phyloP scores from a whole-genome alignment of 1,140 invertebrate species.

The Diplogasteroides magnus region DNA sequence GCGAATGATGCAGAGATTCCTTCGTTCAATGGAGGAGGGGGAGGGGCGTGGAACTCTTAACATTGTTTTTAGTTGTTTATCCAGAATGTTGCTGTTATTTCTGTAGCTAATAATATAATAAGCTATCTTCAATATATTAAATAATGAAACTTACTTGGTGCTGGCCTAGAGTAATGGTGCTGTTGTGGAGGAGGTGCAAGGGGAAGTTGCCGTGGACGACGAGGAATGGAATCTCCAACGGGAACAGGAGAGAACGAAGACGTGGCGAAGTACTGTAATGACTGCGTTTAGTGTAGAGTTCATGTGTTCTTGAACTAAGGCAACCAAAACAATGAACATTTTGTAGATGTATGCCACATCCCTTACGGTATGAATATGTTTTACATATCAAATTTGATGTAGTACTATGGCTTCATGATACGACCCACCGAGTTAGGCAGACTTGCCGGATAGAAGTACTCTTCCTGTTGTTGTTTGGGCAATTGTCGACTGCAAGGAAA shows the following conservation, averaged over 20 bases:
- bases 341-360: too few relatives aligned
- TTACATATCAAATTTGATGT: neutral
- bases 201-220: neutral
- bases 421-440: neutral
- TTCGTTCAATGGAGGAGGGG: neutral
- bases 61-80: too few relatives aligned
- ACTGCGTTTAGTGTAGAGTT: neutral
- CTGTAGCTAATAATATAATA: too few relatives aligned
- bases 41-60: neutral
- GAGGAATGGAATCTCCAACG: neutral
- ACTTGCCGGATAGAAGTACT: neutral
- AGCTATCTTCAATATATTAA: too few relatives aligned
- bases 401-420: neutral
- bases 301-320: too few relatives aligned
- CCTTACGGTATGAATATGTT: too few relatives aligned
- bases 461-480: neutral
- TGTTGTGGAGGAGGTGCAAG: neutral
- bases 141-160: too few relatives aligned
- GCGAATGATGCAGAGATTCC: neutral
- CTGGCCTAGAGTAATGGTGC: neutral
- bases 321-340: neutral
- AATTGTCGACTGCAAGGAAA: too few relatives aligned
- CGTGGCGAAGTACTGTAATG: neutral
- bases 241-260: neutral
- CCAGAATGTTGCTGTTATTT: too few relatives aligned